Base-by-base conservation (phyloP, 2,888 invertebrate genomes). In the Oscheius myriophilus region DNA sequence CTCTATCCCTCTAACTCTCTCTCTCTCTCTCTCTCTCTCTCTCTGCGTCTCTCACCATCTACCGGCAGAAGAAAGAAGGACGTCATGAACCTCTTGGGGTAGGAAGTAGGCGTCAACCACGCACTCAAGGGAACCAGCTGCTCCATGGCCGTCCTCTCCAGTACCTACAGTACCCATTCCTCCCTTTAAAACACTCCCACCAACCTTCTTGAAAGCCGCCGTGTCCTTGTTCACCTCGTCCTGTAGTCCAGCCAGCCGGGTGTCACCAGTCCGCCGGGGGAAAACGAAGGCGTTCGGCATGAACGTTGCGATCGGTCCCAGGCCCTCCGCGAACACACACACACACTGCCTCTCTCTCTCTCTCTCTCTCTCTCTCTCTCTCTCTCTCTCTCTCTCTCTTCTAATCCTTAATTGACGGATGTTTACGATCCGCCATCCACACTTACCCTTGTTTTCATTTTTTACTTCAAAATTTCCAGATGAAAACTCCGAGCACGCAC, bases 231-330 rank as follows among this genome's bases (percentile, higher is more conserved):
- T 71, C 23, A 71, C 67, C n/a, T 66, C 59, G 11, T 57, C 45
- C 53, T 77, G 75, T 51, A 69, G 9, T 26, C 33, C 49, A 14
- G 61, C 61, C 65, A 76, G 59, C 16, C 73, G 66, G 11, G 45
- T 43, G 43, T 69, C 52, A 14, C 16, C 54, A 26, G 23, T 25
- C 23, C 53, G 6, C 26, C 53, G 26, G 16, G n/a, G 94, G 88
- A 94, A 95, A 51, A 94, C 94, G 85, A 91, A 91, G 73, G 91
- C 89, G 85, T 91, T 92, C n/a, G 93, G 92, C 90, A 93, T 91
- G 87, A 91, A 91, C 1, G 91, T 90, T 63, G 92, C 91, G 73
- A 90, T 90, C 64, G 89, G 88, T 74, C 92, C 91, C 66, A n/a
- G n/a, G n/a, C n/a, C n/a, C n/a, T n/a, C n/a, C n/a, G n/a, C n/a